These are phyloP conservation scores for Drosophila diplacantha DNA, from an alignment of 2,888 invertebrate species.

Conservation along the genomic window DNA sequence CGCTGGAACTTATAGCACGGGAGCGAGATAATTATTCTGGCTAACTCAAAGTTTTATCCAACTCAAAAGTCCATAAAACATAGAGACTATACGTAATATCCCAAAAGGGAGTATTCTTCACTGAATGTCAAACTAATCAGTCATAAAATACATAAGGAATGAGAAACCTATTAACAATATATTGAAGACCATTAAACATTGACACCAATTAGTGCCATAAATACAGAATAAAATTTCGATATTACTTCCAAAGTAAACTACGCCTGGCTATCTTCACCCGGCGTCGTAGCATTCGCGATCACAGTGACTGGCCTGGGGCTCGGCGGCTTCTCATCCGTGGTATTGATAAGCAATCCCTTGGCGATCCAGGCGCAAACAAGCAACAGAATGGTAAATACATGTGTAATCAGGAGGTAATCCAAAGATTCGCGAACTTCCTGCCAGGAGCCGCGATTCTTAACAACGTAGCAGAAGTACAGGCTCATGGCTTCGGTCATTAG, in stretches of 20 bases:
- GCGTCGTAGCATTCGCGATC: not conserved
- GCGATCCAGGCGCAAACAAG: conserved; percentile 15
- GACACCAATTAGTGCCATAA: not conserved
- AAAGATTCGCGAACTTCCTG: conserved; percentile 88
- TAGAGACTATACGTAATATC: not conserved
- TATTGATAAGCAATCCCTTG: conserved; percentile 11
- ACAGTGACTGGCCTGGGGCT: conserved; percentile 1
- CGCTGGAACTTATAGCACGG: not conserved
- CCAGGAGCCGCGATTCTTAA: conserved; percentile 96
- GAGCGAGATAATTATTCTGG: conserved; percentile 4
- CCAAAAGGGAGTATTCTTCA: not conserved
- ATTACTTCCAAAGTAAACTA: not conserved
- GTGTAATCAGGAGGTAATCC: conserved; percentile 21
- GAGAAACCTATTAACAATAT: not conserved
- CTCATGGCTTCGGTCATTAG: conserved; percentile 91
- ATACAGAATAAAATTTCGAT: conserved; percentile 1
- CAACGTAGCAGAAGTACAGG: conserved; percentile 89
- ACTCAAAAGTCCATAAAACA: not conserved
- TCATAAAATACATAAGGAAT: not conserved
- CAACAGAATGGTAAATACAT: conserved; percentile 18
- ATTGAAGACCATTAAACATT: not conserved
- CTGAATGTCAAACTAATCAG: not conserved
- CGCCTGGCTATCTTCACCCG: conserved; percentile 13
- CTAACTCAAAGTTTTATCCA: not conserved
- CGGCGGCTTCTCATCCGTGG: not conserved